phyloP scores from a whole-genome alignment of 2,888 invertebrate species.

The Hypomecis punctinalis region DNA sequence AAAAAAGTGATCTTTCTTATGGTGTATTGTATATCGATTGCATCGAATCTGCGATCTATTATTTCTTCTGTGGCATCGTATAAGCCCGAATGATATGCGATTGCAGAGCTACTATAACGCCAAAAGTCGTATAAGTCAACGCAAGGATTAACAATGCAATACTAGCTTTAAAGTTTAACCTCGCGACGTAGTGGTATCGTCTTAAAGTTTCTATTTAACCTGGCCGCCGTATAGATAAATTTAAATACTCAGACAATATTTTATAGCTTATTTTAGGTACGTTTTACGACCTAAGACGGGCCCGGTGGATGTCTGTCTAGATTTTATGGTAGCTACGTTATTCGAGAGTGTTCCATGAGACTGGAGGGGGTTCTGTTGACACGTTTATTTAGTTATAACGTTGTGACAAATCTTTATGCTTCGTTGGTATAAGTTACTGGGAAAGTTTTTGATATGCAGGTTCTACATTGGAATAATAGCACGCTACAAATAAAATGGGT shows the following conservation, averaged over 20 bases:
- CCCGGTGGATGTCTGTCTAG: constrained; percentile 74
- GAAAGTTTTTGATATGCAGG: too few species aligned
- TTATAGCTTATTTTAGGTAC: constrained; percentile 82
- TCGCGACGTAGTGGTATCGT: constrained; percentile 10
- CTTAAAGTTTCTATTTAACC: constrained; percentile 57
- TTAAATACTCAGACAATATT: constrained; percentile 83
- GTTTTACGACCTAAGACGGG: constrained; percentile 80
- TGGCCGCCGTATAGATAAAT: constrained; percentile 70
- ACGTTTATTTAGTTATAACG: constrained; percentile 44
- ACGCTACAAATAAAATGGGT: too few species aligned
- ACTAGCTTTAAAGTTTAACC: background rate
- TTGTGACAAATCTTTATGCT: constrained; percentile 5
- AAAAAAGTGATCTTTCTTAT: too few species aligned
- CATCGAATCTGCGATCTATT: background rate
- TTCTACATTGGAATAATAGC: too few species aligned
- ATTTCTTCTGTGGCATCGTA: background rate
- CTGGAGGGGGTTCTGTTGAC: constrained; percentile 42
- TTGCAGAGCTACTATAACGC: background rate
- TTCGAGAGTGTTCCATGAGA: constrained; percentile 53
- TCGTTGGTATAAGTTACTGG: too few species aligned
- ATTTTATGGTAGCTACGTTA: constrained; percentile 65
- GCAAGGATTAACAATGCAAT: constrained; percentile 14
- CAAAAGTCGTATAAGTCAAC: background rate
- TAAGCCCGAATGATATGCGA: background rate
- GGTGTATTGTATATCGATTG: too few species aligned